Conservation (phyloP, 1,140 invertebrate species). For the Hyposmocoma kahamanoa region DNA sequence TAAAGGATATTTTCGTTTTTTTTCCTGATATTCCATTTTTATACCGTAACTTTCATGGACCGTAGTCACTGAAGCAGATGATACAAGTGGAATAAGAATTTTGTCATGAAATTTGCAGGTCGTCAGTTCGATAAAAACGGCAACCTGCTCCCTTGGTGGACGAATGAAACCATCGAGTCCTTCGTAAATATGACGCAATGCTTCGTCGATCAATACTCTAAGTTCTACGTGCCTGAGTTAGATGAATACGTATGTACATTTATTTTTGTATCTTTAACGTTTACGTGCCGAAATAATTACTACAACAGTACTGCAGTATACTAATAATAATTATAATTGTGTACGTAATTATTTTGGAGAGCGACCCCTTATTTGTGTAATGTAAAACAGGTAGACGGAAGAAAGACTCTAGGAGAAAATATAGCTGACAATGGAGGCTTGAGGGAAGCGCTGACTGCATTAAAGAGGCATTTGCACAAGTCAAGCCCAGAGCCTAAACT, state of each 20-base stretch:
- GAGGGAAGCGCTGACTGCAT: constrained; percentile 85
- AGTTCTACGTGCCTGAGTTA: constrained; percentile 79
- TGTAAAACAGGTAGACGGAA: constrained; percentile 88
- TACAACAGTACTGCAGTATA: too few species aligned
- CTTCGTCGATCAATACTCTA: constrained; percentile 91
- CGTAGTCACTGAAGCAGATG: too few species aligned
- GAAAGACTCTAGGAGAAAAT: constrained; percentile 89
- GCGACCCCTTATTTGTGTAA: too few species aligned
- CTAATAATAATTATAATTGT: too few species aligned
- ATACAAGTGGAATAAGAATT: too few species aligned
- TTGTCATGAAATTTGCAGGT: constrained; percentile 57
- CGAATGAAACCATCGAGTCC: constrained; percentile 78
- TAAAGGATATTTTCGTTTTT: too few species aligned
- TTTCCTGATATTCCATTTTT: too few species aligned
- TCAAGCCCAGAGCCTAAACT: constrained; percentile 77
- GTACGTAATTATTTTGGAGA: too few species aligned
- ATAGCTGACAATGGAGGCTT: constrained; percentile 94
- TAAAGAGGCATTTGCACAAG: constrained; percentile 76
- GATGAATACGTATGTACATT: constrained; percentile 73
- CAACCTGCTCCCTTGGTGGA: constrained; percentile 90
- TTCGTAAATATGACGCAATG: constrained; percentile 86
- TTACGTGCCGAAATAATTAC: too few species aligned
- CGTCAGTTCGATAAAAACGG: constrained; percentile 83
- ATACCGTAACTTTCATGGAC: too few species aligned
- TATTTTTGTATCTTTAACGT: too few species aligned